phyloP scores from a whole-genome alignment of 2,888 invertebrate species.

The Hirudinaria manillensis region DNA sequence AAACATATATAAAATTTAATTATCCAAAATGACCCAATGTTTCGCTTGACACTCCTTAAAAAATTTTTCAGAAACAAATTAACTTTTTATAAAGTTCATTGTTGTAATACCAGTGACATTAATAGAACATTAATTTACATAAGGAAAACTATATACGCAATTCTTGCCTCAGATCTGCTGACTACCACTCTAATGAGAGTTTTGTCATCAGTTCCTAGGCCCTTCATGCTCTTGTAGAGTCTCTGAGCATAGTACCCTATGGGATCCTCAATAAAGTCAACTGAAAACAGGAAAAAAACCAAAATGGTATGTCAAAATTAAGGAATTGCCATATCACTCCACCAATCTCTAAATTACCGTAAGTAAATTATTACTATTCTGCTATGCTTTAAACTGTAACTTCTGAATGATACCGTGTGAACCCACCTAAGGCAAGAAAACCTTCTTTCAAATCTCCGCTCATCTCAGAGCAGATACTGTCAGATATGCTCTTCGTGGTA shows the following conservation, averaged over 20 bases:
- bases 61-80: no score
- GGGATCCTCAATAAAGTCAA: conserved; percentile 34
- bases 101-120: no score
- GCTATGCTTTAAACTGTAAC: neutral
- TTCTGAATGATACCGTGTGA: conserved; percentile 25
- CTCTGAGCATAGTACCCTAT: conserved; percentile 46
- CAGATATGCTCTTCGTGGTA: conserved; percentile 43
- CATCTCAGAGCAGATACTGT: conserved; percentile 49
- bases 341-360: neutral
- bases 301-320: neutral
- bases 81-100: no score
- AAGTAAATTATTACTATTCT: neutral
- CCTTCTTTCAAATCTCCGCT: conserved; percentile 48
- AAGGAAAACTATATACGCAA: no score
- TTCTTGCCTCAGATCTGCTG: conserved; percentile 37
- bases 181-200: conserved; percentile 40
- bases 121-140: no score
- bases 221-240: conserved; percentile 48
- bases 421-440: conserved; percentile 46
- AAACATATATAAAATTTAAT: neutral
- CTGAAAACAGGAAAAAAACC: neutral
- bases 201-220: conserved; percentile 44
- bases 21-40: no score
- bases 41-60: no score
- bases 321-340: conserved; percentile 31